These are phyloP conservation scores for Orthosia gothica DNA, from an alignment of 2,888 invertebrate species.

Conservation along the genomic window DNA sequence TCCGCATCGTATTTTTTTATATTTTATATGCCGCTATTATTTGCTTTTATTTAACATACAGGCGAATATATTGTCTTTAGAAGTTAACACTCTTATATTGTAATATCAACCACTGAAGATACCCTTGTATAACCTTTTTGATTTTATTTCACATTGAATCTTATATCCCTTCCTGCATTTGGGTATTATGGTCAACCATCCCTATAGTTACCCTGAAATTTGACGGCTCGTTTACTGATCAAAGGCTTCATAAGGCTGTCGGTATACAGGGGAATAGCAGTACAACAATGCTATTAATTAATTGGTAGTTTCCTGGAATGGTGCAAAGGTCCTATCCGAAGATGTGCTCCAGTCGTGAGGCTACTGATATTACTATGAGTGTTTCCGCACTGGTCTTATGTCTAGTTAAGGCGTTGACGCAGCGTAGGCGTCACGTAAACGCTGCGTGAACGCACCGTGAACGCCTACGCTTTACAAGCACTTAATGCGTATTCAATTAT, in stretches of 20 bases:
- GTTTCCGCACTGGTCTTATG: neutral
- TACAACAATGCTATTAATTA: slow-evolving; percentile 11
- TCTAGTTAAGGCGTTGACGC: neutral
- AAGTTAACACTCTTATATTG: slow-evolving; percentile 1
- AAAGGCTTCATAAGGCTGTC: neutral
- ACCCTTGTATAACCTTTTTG: neutral
- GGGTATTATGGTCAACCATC: neutral
- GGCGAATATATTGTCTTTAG: neutral
- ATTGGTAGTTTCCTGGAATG: slow-evolving; percentile 19
- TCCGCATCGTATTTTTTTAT: slow-evolving; percentile 29
- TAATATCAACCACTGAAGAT: neutral
- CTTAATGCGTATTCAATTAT: neutral
- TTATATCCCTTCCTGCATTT: neutral
- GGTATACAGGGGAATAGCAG: neutral
- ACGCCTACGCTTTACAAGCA: neutral
- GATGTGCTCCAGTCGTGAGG: neutral
- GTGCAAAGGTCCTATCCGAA: neutral
- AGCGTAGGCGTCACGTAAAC: neutral
- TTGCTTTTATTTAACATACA: slow-evolving; percentile 1
- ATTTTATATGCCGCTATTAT: slow-evolving; percentile 9
- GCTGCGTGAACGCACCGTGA: neutral
- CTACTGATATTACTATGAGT: slow-evolving; percentile 6
- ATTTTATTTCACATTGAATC: neutral
- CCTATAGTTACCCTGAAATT: neutral
- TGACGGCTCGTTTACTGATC: neutral